Base-by-base conservation (phyloP, 1,140 invertebrate genomes). In the Zaprionus nigranus region DNA sequence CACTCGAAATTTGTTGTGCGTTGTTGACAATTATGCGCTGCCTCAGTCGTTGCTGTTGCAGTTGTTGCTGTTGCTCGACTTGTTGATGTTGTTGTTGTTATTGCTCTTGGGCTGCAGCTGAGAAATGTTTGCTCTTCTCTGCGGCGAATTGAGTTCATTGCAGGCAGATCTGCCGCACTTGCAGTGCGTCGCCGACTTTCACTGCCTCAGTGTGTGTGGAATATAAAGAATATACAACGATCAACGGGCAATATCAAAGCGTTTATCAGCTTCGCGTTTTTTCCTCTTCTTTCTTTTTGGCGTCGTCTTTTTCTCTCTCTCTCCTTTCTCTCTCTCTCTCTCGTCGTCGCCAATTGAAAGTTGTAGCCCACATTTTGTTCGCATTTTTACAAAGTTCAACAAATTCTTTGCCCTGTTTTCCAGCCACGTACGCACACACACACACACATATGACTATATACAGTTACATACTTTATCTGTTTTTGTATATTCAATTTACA, bases 181-280 rank as follows among this genome's bases (percentile, higher is more conserved):
- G 60, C 65, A 75, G 17, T 11, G 38, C 59, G 17, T 56, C 43
- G 34, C 36, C 36, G 57, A 76, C 74, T 76, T 76, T 76, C 68
- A 65, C 74, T 76, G 61, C 30, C 12, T 43, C 17, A 24, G 65
- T 74, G 56, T 64, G 30, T 49, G 17, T 53, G 36, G 15, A 17
- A 46, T 46, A 49, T 58, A 28, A 28, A 62, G 57, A 75, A 62
- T 57, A 62, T 57, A 38, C 51, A 30, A 51, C 75, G 75, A 76
- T 72, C 74, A 56, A 64, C 26, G 53, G 36, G 43, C 72, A 70
- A 63, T 70, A 63, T 75, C 58, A 75, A 75, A 75, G 59, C 54
- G 72, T 75, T 75, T 75, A 75, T 75, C 73, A 75, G 60, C 67
- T 75, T 75, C 59, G 67, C n/a, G 20, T 64, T 64, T 71, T 64